Evolutionary conservation across 1,140 invertebrate genomes (phyloP), one percentile per base, ranked within the genome.

Genomic region (Halictus rubicundus): DNA sequence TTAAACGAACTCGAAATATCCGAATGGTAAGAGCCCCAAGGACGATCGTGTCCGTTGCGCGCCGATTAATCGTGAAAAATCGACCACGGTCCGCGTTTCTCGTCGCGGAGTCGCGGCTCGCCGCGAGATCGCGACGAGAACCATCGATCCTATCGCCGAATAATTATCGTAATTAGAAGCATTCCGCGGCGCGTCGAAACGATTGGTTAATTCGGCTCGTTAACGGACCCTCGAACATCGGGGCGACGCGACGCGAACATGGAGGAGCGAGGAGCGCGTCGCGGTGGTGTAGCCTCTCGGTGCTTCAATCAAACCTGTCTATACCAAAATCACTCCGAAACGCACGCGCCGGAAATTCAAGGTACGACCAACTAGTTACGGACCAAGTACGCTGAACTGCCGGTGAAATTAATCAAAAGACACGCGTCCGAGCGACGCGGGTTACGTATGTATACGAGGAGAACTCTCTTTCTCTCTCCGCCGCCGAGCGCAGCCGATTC

Each of bases 341-440:
- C 74, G 54, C 68, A 72, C 64, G 79, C 82, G 60, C 83, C 78
- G 83, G 82, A 73, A 73, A 52, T 85, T 84, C 83, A 85, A 84
- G 81, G 83, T 86, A 86, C 84, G 85, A 86, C 85, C 85, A 86
- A 86, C 72, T 86, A 86, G 68, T 76, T 83, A 83, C 80, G 85
- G 85, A 86, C 85, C 85, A 86, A 86, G 85, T 86, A 86, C 84
- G 84, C 84, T 86, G 84, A 86, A 83, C 73, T 68, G 63, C 80
- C 84, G 84, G 85, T 86, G 78, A 77, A n/a, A 80, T 86, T 71
- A 82, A 85, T 79, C 83, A 84, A 85, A 84, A 84, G 52, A 64
- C 74, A 49, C 59, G 66, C 52, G 63, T 60, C 64, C 74, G 39
- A 32, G 63, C 68, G 77, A 19, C 61, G 68, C 60, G 68, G 46